Evolutionary conservation across 2,888 invertebrate species (phyloP), one percentile per base, ranked within the genome.

Genomic region (Megalurothrips usitatus): DNA sequence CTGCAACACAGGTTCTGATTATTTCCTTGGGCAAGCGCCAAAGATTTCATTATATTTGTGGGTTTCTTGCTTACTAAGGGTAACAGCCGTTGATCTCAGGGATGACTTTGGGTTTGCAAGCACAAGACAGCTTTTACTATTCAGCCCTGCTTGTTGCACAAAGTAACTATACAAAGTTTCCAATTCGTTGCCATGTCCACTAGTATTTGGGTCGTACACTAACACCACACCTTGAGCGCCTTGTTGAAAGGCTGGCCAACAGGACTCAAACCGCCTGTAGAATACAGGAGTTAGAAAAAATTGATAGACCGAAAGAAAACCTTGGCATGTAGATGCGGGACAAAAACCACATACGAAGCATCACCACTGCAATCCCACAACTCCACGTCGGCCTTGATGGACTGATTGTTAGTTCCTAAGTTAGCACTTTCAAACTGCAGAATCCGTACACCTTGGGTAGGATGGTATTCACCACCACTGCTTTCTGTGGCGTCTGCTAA

Each of bases 301-400:
- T 8, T 26, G 23, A 12, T 75, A 0, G 9, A 26, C 12, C 11
- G 26, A 12, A n/a, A 9, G 9, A 75, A 23, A 23, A 26, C 23
- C 48, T 79, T 52, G 8, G 19, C 3, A 58, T 26, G n/a, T 34
- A 17, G 43, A 68, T 19, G 19, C 14, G 28, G 58, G 12, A 23
- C 12, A 1, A 48, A 52, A 14, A 43, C 3, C 19, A 82, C 85
- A 84, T 89, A 94, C 94, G 90, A 93, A 84, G 90, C 89, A 86
- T 94, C 93, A 23, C 94, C 94, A 86, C 94, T 93, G 87, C 92
- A 92, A 86, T 94, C 94, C 94, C 94, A 94, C 79, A 94, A 87
- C 87, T 95, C 94, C 68, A 95, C 91, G 84, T 94, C 94, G 47
- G 91, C 89, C 84, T 90, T 91, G 14, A 87, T 86, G 79, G 87